Percentiles rank a stretch among this genome's conserved stretches.
Conservation (phyloP, 1,140 invertebrate genomes). For the Drosophila saltans region DNA sequence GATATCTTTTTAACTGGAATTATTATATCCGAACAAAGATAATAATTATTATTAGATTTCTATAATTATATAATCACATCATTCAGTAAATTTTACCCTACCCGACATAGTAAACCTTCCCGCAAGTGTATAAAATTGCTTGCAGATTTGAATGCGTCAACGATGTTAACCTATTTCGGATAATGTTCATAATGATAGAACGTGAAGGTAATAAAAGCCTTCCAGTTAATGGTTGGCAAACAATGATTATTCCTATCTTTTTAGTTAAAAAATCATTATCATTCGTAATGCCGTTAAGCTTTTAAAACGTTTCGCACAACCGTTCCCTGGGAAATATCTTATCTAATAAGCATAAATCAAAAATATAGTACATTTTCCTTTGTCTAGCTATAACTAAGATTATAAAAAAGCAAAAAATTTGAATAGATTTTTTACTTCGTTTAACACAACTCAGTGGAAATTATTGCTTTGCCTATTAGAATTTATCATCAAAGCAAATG, state of each 20-base stretch:
- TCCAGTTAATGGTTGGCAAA: conserved; percentile 5
- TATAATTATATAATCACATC: too few species aligned
- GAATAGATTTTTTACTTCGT: too few species aligned
- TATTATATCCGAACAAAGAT: too few species aligned
- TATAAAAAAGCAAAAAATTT: too few species aligned
- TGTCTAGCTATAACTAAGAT: not conserved
- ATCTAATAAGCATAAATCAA: not conserved
- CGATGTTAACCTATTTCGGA: conserved; percentile 2
- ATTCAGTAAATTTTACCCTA: too few species aligned
- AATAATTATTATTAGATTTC: too few species aligned
- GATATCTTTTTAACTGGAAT: too few species aligned
- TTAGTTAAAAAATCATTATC: too few species aligned
- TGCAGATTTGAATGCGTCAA: not conserved
- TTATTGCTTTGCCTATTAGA: not conserved
- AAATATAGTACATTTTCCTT: not conserved
- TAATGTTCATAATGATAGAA: conserved; percentile 4
- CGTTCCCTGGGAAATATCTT: not conserved
- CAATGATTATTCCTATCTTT: not conserved
- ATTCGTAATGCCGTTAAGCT: too few species aligned
- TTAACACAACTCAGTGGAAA: not conserved
- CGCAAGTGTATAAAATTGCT: not conserved
- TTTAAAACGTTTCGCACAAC: too few species aligned
- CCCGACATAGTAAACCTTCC: too few species aligned
- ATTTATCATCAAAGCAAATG: not conserved
- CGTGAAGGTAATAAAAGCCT: conserved; percentile 4